A percentile compares a stretch with the other conserved stretches of the same genome.
Conservation (phyloP, 2,888 invertebrate genomes). For the Perizoma flavofasciatum region DNA sequence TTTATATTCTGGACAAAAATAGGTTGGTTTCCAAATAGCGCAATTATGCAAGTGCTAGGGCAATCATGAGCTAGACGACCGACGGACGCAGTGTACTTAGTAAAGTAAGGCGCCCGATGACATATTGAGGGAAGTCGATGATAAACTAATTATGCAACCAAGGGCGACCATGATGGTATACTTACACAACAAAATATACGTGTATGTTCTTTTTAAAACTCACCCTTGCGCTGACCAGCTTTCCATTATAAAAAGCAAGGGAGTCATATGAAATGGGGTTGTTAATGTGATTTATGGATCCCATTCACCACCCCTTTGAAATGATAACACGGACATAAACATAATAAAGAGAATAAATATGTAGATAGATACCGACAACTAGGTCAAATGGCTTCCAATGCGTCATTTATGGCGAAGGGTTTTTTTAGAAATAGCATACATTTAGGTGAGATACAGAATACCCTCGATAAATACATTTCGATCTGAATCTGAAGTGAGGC, state of each 20-base stretch:
- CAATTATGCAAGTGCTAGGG: too few species aligned
- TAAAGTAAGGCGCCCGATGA: too few species aligned
- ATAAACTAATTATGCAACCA: neutral
- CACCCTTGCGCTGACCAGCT: conserved; percentile 5
- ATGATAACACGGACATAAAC: conserved; percentile 27
- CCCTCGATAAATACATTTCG: neutral
- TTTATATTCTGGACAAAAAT: too few species aligned
- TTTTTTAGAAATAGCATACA: conserved; percentile 23
- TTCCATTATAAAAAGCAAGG: conserved; percentile 25
- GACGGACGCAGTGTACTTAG: too few species aligned
- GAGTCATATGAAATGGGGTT: conserved; percentile 25
- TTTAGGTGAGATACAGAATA: neutral
- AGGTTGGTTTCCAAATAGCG: too few species aligned
- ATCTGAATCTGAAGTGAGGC: neutral
- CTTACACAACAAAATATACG: neutral
- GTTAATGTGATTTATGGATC: conserved; percentile 33
- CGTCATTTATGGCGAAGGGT: conserved; percentile 20
- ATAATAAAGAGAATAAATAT: conserved; percentile 5
- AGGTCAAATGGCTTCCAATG: conserved; percentile 33
- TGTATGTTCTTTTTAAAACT: neutral
- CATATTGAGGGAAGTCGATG: too few species aligned
- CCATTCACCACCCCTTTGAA: conserved; percentile 30
- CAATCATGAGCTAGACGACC: too few species aligned
- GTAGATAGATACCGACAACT: conserved; percentile 19
- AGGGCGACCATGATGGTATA: neutral